Evolutionary conservation across 2,797 vertebrate genomes (phyloP).

Genomic region (Rhadinocentrus ornatus): DNA sequence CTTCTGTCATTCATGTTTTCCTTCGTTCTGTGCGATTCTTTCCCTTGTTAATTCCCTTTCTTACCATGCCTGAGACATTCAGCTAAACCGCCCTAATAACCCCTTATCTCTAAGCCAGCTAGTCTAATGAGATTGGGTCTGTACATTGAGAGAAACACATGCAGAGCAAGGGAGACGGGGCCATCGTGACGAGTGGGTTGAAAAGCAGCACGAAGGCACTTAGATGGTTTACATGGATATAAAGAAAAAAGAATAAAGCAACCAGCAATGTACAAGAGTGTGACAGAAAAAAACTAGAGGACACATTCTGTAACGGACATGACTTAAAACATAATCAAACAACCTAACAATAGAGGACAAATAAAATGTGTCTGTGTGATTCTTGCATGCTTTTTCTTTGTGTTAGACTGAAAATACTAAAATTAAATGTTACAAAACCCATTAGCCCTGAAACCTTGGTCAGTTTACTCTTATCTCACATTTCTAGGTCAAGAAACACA

Average conservation of each 20-base stretch:
- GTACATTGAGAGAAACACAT: slow-evolving; percentile 50
- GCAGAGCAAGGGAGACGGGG: slow-evolving; percentile 22
- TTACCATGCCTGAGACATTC: slow-evolving; percentile 52
- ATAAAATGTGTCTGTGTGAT: slow-evolving; percentile 10
- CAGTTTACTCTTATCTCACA: slow-evolving; percentile 39
- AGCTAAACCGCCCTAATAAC: slow-evolving; percentile 62
- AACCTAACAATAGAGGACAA: slow-evolving; percentile 9
- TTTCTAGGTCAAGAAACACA: slow-evolving; percentile 34
- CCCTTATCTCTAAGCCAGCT: slow-evolving; percentile 65
- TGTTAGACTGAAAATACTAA: slow-evolving; percentile 11
- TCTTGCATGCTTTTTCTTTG: slow-evolving; percentile 18
- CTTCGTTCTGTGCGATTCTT: slow-evolving; percentile 17
- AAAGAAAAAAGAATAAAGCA: not conserved
- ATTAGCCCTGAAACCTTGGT: slow-evolving; percentile 8
- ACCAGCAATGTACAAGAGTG: not conserved
- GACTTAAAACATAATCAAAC: not conserved
- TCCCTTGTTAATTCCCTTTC: slow-evolving; percentile 40
- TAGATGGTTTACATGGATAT: slow-evolving; percentile 5
- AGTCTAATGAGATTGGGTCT: slow-evolving; percentile 76
- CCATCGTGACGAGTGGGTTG: slow-evolving; percentile 24
- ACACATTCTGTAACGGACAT: slow-evolving; percentile 8
- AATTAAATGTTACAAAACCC: slow-evolving; percentile 16
- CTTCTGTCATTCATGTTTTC: slow-evolving; percentile 49
- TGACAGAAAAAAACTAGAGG: slow-evolving; percentile 6
- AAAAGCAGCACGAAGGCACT: slow-evolving; percentile 25